phyloP scores from a whole-genome alignment of 2,113 vertebrate genomes.

The Fregetta grallaria region DNA sequence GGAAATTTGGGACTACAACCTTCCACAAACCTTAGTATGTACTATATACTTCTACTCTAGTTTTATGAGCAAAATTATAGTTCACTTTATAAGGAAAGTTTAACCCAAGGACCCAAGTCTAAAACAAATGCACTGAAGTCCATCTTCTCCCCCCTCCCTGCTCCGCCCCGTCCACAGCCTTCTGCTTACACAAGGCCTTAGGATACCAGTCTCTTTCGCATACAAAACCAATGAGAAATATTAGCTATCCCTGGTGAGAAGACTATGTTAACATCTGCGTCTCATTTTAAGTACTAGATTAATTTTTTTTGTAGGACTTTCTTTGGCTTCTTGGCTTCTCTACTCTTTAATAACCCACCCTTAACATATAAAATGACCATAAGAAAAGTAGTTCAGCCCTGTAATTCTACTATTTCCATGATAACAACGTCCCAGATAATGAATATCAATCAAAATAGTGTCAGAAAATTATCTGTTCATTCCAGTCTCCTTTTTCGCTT shows the following conservation, averaged over 20 bases:
- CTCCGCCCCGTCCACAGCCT: accelerated
- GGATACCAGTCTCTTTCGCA: not conserved
- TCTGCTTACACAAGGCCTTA: not conserved
- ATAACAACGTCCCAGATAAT: constrained; percentile 1
- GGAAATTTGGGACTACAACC: not conserved
- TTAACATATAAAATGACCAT: not conserved
- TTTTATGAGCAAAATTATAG: not conserved
- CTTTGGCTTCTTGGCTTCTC: not conserved
- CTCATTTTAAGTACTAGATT: constrained; percentile 3
- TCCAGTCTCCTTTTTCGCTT: not conserved
- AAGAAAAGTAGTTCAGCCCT: constrained; percentile 18
- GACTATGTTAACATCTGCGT: not conserved
- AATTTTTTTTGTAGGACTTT: not conserved
- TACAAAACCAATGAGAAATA: not conserved
- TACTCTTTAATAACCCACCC: not conserved
- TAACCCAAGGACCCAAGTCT: not conserved
- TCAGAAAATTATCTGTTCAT: constrained; percentile 1
- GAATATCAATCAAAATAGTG: not conserved
- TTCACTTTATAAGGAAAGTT: not conserved
- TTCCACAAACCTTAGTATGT: not conserved
- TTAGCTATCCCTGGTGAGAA: not conserved
- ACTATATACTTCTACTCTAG: not conserved
- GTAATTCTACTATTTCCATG: constrained; percentile 2
- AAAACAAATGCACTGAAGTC: not conserved
- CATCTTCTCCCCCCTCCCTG: not conserved